These are phyloP conservation scores for Acipenser transmontanus DNA, from an alignment of 2,797 vertebrate genomes.

Conservation along the genomic window DNA sequence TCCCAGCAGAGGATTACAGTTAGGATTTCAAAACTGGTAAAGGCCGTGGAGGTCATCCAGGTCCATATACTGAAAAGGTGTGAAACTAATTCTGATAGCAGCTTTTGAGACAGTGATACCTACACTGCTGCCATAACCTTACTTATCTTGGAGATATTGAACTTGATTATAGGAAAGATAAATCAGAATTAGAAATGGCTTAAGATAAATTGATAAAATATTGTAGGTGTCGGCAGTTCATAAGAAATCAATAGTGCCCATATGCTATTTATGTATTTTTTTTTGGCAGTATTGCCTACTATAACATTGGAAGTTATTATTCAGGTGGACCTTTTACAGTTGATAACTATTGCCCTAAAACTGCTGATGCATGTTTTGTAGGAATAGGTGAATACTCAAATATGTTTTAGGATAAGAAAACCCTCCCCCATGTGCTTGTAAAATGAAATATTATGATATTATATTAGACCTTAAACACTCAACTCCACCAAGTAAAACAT, in stretches of 20 bases:
- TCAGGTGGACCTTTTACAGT: conserved; percentile 36
- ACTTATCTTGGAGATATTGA: conserved; percentile 28
- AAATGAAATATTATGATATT: conserved; percentile 51
- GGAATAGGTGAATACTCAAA: conserved; percentile 50
- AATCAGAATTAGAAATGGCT: conserved; percentile 25
- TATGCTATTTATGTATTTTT: conserved; percentile 44
- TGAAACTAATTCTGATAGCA: conserved; percentile 35
- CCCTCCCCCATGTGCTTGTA: conserved; percentile 25
- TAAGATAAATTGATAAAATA: conserved; percentile 39
- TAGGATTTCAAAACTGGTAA: conserved; percentile 58
- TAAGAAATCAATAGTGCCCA: conserved; percentile 42
- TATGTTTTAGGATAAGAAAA: conserved; percentile 33
- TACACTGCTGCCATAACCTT: conserved; percentile 17
- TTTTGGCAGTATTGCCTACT: conserved; percentile 30
- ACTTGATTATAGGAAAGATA: conserved; percentile 39
- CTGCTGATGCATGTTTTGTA: conserved; percentile 33
- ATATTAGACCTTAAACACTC: conserved; percentile 47
- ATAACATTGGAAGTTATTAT: conserved; percentile 39
- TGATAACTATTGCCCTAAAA: conserved; percentile 20
- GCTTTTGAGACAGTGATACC: conserved; percentile 21
- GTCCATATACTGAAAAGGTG: conserved; percentile 33
- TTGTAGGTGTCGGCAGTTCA: conserved; percentile 36
- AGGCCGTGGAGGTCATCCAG: conserved; percentile 54
- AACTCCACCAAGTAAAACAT: conserved; percentile 25
- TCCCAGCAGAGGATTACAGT: conserved; percentile 58